phyloP scores from a whole-genome alignment of 2,888 invertebrate genomes.

The Drosophila melanosoma region DNA sequence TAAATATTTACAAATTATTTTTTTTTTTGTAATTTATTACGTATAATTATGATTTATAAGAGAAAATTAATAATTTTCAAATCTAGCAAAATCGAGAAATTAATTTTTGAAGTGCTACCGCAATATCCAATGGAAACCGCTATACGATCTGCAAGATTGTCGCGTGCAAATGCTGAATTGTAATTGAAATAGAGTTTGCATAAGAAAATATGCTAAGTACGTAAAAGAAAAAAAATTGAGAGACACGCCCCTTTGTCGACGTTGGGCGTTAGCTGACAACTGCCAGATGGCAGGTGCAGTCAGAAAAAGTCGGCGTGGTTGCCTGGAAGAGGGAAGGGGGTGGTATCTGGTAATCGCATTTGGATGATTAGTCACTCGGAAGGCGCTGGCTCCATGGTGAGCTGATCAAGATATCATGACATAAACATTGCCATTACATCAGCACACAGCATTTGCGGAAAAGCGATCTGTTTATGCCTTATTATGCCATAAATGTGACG shows the following conservation, averaged over 20 bases:
- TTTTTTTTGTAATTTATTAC: background rate
- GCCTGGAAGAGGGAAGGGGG: background rate
- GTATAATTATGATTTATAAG: background rate
- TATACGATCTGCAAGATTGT: conserved; percentile 52
- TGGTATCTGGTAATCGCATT: conserved; percentile 18
- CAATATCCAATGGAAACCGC: conserved; percentile 25
- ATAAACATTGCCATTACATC: conserved; percentile 73
- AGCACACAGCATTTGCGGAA: conserved; percentile 45
- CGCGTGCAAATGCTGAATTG: conserved; percentile 50
- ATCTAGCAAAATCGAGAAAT: background rate
- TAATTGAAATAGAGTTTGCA: conserved; percentile 61
- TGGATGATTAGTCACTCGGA: conserved; percentile 47
- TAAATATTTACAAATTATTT: background rate
- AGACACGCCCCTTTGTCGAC: conserved; percentile 41
- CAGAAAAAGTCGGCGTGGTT: background rate
- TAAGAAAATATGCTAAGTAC: conserved; percentile 67
- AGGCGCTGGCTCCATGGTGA: conserved; percentile 48
- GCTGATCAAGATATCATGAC: conserved; percentile 67
- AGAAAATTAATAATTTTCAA: background rate
- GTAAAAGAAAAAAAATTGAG: conserved; percentile 5
- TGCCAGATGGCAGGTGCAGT: conserved; percentile 63
- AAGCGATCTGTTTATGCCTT: conserved; percentile 41
- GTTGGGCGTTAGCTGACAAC: conserved; percentile 49
- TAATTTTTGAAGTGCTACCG: background rate
- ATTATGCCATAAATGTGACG: conserved; percentile 33